Conservation (phyloP, 1,140 invertebrate species). For the Zaprionus camerounensis region DNA sequence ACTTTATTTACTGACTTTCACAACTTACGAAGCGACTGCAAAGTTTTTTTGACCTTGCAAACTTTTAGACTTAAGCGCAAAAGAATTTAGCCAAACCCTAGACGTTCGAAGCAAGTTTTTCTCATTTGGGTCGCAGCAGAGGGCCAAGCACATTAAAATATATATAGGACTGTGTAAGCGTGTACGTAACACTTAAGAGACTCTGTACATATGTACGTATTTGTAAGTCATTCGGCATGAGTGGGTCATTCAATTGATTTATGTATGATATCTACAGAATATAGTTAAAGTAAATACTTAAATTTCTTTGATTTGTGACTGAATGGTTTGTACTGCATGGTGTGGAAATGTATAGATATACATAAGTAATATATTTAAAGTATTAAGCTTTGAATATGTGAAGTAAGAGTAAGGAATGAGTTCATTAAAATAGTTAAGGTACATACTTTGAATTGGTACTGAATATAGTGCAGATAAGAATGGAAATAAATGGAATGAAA, state of each 20-base stretch:
- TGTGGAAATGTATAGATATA: too few species aligned
- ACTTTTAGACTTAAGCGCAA: constrained; percentile 59
- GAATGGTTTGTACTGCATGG: too few species aligned
- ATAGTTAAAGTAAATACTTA: background rate
- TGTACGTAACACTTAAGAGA: background rate
- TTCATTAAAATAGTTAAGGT: too few species aligned
- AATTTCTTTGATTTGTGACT: too few species aligned
- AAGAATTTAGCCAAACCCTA: constrained; percentile 66
- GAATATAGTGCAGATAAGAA: too few species aligned
- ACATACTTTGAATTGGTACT: too few species aligned
- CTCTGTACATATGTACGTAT: background rate
- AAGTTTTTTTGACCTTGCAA: constrained; percentile 70
- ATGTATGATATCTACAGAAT: background rate
- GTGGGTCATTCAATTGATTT: constrained; percentile 3
- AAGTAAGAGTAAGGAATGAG: too few species aligned
- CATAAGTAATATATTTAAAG: too few species aligned
- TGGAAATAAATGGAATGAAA: too few species aligned
- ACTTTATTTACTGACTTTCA: constrained; percentile 53
- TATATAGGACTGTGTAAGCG: background rate
- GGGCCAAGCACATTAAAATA: constrained; percentile 19
- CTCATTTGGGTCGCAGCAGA: constrained; percentile 28
- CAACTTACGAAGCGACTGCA: constrained; percentile 60
- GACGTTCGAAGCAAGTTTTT: constrained; percentile 62
- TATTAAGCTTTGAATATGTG: too few species aligned
- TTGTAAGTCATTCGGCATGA: background rate